These are phyloP conservation scores for Mayetiola destructor DNA, from an alignment of 2,888 invertebrate species.

Conservation along the genomic window DNA sequence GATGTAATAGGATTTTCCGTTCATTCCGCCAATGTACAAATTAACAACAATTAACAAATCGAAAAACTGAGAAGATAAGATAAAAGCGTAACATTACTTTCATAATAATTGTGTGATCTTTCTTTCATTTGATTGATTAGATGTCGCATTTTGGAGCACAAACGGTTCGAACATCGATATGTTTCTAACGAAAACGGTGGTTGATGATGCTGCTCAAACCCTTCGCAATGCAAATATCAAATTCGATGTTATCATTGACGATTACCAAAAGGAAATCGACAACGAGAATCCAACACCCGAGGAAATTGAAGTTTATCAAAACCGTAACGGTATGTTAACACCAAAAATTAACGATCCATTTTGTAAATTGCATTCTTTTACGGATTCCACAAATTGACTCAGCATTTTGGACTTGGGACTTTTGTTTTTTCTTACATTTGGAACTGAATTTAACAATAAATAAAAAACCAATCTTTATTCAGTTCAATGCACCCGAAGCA, in stretches of 20 bases:
- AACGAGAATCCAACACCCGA: slow-evolving; percentile 61
- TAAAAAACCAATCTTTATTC: too few species aligned
- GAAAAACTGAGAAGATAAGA: too few species aligned
- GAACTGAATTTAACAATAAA: too few species aligned
- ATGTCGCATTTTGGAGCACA: slow-evolving; percentile 34
- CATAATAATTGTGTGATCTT: slow-evolving; percentile 18
- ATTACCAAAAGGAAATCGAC: slow-evolving; percentile 64
- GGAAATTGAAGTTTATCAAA: slow-evolving; percentile 51
- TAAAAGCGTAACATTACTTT: too few species aligned
- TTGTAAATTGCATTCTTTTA: background rate
- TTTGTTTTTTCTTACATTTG: too few species aligned
- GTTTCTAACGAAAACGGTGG: slow-evolving; percentile 50
- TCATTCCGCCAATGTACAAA: too few species aligned
- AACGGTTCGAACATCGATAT: slow-evolving; percentile 45
- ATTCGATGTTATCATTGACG: slow-evolving; percentile 57
- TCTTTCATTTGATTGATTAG: slow-evolving; percentile 23
- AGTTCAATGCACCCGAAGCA: too few species aligned
- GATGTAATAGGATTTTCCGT: too few species aligned
- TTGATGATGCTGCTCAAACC: slow-evolving; percentile 45
- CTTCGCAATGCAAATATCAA: slow-evolving; percentile 48
- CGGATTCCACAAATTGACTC: background rate
- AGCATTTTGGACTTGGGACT: too few species aligned
- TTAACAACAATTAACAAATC: too few species aligned
- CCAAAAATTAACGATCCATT: background rate
- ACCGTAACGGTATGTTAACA: slow-evolving; percentile 46